These are phyloP conservation scores for Agrochola lychnidis DNA, from an alignment of 2,888 invertebrate species.

Conservation along the genomic window DNA sequence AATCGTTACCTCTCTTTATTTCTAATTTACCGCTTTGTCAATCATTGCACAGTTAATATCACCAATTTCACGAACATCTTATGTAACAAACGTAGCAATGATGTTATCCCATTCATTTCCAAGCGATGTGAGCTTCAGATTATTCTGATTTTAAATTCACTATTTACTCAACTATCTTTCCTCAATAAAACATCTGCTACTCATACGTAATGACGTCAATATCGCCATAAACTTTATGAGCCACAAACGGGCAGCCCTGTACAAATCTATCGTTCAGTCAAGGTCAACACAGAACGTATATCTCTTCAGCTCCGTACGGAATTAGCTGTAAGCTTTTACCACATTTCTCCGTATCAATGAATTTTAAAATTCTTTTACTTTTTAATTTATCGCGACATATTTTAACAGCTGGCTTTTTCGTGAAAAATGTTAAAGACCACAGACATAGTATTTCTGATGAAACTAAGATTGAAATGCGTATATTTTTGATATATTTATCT, in stretches of 20 bases:
- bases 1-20: neutral
- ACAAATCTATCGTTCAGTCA: slow-evolving; percentile 33
- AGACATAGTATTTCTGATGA: slow-evolving; percentile 23
- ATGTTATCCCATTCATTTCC: neutral
- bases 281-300: slow-evolving; percentile 41
- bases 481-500: neutral
- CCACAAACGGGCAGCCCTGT: slow-evolving; percentile 46
- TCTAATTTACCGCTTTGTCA: neutral
- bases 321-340: slow-evolving; percentile 41
- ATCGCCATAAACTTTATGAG: slow-evolving; percentile 32
- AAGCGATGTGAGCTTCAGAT: neutral
- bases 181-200: slow-evolving; percentile 38
- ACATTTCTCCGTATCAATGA: slow-evolving; percentile 57
- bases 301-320: slow-evolving; percentile 21
- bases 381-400: slow-evolving; percentile 34
- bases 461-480: slow-evolving; percentile 31
- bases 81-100: neutral
- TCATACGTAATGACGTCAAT: slow-evolving; percentile 46
- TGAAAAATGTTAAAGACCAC: slow-evolving; percentile 26
- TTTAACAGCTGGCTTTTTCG: slow-evolving; percentile 50
- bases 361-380: slow-evolving; percentile 36
- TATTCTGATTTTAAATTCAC: neutral
- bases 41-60: neutral
- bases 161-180: slow-evolving; percentile 36
- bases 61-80: neutral